Evolutionary conservation across 2,113 vertebrate species (phyloP), one percentile per base, ranked within the genome.

Genomic region (Romanogobio albipinnatus): DNA sequence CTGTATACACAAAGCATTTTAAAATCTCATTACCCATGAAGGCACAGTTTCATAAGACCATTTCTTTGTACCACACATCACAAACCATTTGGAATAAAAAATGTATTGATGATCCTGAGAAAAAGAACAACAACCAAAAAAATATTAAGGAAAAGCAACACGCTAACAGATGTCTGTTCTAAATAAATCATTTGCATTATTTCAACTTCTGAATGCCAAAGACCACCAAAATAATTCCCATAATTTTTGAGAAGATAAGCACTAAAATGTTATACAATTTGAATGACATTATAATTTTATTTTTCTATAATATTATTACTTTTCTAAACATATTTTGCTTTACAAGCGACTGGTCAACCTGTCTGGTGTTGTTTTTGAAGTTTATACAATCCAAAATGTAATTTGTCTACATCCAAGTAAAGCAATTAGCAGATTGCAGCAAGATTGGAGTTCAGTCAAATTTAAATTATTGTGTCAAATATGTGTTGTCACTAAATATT

Each of bases 21-120:
- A 76, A 87, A 77, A 82, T 61, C 84, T 82, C 84, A 86, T 85
- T 83, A 83, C 79, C 83, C 70, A 86, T 81, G 83, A 89, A 91
- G 78, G 76, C 76, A 29, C 24, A 79, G 80, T 15, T 49, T 82
- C 62, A 70, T 85, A 80, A 84, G 64, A 58, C 13, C 3, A 7
- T 64, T 24, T 84, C 45, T 84, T 78, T 84, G 33, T 71, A 24
- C 70, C 49, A 43, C 24, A 70, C 15, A 59, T 70, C 83, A 77
- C 47, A 84, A 61, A 43, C 29, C 29, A 53, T n/a, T 77, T 84
- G 19, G 24, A 56, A 84, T 77, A 51, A 77, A 53, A 68, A 78
- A 15, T 14, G 7, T 24, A 26, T 76, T 76, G 73, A 53, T 76
- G 73, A 76, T 76, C 47, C 24, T 51, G 11, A 7, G 3, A 14